A percentile compares a stretch with the other conserved stretches of the same genome.
Evolutionary conservation across 2,113 vertebrate species (phyloP).

Genomic region (Gallinago paraguaiae): DNA sequence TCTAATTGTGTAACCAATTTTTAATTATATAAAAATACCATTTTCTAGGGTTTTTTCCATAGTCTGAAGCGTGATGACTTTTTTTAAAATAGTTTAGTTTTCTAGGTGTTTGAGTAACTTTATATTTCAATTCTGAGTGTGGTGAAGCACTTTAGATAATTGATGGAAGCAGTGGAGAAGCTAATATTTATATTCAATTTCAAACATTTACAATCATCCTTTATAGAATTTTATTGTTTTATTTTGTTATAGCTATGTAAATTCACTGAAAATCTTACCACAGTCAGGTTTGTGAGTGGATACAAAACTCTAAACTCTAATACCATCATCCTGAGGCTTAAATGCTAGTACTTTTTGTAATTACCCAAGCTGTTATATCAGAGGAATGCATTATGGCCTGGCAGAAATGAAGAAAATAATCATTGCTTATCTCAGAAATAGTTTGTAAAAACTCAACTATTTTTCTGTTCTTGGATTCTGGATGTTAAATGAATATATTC

Average conservation of each 20-base stretch:
- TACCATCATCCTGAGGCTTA: background rate
- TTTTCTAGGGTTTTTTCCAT: background rate
- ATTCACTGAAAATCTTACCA: background rate
- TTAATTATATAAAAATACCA: background rate
- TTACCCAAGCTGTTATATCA: background rate
- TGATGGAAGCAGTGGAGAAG: background rate
- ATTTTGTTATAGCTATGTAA: background rate
- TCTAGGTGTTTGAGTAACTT: background rate
- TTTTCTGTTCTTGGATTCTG: background rate
- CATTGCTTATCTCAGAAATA: background rate
- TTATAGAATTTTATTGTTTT: background rate
- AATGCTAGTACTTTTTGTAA: background rate
- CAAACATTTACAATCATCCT: background rate
- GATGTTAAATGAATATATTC: background rate
- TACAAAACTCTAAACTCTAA: background rate
- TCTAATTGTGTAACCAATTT: background rate
- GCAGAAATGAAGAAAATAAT: background rate
- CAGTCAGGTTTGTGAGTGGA: background rate
- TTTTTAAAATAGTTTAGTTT: background rate
- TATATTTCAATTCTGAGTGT: background rate
- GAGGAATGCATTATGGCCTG: background rate
- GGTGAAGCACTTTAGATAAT: background rate
- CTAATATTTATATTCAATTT: background rate
- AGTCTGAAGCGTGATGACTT: background rate
- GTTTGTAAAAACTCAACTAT: background rate